Percentiles rank a stretch among this genome's conserved stretches.
Conservation (phyloP, 1,140 invertebrate species). For the Drosophila ironensis region DNA sequence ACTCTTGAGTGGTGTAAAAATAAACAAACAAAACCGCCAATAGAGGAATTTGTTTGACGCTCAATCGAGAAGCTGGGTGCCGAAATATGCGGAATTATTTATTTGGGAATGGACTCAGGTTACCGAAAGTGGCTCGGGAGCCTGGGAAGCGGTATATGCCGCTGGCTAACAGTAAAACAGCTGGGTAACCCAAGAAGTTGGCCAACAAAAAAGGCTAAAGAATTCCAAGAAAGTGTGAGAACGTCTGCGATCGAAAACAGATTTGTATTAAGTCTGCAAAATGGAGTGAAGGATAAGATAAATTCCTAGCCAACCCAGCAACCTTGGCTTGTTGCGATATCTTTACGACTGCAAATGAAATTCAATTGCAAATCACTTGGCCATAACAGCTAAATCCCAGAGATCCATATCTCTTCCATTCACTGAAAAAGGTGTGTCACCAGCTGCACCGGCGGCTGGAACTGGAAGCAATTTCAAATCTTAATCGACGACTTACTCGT, state of each 20-base stretch:
- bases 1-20: constrained; percentile 6
- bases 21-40: constrained; percentile 5
- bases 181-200: constrained; percentile 45
- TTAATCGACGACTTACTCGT: constrained; percentile 59
- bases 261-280: neutral
- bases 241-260: neutral
- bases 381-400: constrained; percentile 11
- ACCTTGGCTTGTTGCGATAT: constrained; percentile 16
- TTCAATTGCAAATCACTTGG: constrained; percentile 3
- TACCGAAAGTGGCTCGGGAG: constrained; percentile 17
- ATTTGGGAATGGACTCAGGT: constrained; percentile 19
- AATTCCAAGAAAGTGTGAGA: constrained; percentile 28
- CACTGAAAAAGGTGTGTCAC: constrained; percentile 23
- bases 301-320: neutral
- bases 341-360: constrained; percentile 29
- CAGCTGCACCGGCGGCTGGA: neutral
- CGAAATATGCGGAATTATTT: constrained; percentile 28
- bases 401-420: constrained; percentile 37
- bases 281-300: neutral
- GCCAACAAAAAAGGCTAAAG: too few relatives aligned
- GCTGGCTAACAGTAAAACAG: constrained; percentile 40
- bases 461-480: neutral
- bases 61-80: neutral
- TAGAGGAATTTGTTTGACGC: constrained; percentile 10
- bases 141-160: constrained; percentile 42